These are phyloP conservation scores for Odontothrips loti DNA, from an alignment of 2,888 invertebrate species.

Conservation along the genomic window DNA sequence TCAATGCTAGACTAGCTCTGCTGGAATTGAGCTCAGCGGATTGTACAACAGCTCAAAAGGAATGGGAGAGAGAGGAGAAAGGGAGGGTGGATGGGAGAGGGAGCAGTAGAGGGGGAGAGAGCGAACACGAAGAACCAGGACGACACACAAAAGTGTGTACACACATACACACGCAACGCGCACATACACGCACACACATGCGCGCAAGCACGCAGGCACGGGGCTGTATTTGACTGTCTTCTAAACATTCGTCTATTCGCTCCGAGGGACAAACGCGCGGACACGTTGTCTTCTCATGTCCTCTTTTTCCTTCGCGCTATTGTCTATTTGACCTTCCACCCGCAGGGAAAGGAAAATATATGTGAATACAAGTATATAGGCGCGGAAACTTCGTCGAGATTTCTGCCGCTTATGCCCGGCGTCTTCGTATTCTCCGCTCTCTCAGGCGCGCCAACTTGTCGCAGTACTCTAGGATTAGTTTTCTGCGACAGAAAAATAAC, in stretches of 20 bases:
- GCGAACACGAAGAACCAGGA: conserved; percentile 24
- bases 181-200: background rate
- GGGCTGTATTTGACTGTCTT: background rate
- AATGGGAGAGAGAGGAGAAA: background rate
- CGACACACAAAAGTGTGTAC: background rate
- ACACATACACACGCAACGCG: background rate
- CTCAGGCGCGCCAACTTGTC: background rate
- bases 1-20: conserved; percentile 17
- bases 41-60: conserved; percentile 24
- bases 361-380: too few relatives aligned
- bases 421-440: too few relatives aligned
- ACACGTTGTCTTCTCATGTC: too few relatives aligned
- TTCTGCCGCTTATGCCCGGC: too few relatives aligned
- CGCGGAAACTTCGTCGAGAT: too few relatives aligned
- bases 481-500: background rate
- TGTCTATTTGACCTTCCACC: too few relatives aligned
- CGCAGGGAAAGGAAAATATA: too few relatives aligned
- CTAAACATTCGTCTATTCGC: too few relatives aligned
- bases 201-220: background rate
- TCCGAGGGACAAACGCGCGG: too few relatives aligned
- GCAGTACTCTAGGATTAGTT: background rate
- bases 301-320: too few relatives aligned
- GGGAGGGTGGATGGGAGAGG: too few relatives aligned
- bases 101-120: background rate
- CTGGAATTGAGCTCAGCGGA: conserved; percentile 22